Evolutionary conservation across 2,888 invertebrate species (phyloP).

Genomic region (Sericinus montela): DNA sequence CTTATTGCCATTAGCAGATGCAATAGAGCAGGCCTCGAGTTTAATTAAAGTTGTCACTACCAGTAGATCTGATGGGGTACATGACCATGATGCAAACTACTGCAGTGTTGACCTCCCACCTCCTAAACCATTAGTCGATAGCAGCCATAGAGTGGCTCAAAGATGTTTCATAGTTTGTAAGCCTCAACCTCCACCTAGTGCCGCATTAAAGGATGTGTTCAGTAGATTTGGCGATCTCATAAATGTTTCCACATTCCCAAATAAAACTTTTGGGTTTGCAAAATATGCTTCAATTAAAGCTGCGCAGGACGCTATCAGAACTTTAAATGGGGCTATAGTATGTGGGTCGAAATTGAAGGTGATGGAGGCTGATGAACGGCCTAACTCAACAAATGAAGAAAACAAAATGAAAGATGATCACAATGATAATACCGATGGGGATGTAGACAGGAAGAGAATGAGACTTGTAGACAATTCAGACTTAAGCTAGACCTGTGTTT

Average conservation of each 20-base stretch:
- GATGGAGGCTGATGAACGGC: constrained; percentile 90
- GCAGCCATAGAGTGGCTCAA: constrained; percentile 81
- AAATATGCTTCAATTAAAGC: constrained; percentile 89
- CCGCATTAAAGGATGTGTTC: constrained; percentile 90
- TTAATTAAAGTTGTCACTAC: constrained; percentile 83
- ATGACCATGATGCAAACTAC: constrained; percentile 41
- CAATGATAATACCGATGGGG: constrained; percentile 32
- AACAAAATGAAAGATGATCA: constrained; percentile 31
- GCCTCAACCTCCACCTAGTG: constrained; percentile 84
- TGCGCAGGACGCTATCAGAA: constrained; percentile 85
- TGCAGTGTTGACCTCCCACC: constrained; percentile 86
- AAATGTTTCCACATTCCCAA: constrained; percentile 91
- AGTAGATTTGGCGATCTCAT: constrained; percentile 94
- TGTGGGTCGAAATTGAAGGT: constrained; percentile 91
- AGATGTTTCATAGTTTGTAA: constrained; percentile 84
- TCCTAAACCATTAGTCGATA: constrained; percentile 82
- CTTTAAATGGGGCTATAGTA: constrained; percentile 89
- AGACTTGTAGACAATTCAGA: constrained; percentile 33
- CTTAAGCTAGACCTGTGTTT: constrained; percentile 16
- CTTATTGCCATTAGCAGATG: constrained; percentile 85
- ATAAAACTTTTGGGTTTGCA: constrained; percentile 95
- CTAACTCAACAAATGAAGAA: constrained; percentile 35
- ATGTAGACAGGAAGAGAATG: constrained; percentile 49
- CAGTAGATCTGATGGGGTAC: constrained; percentile 31
- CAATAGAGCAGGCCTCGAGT: constrained; percentile 87